Base-by-base conservation (phyloP, 2,113 vertebrate genomes). In the Speoplatyrhinus poulsoni region DNA sequence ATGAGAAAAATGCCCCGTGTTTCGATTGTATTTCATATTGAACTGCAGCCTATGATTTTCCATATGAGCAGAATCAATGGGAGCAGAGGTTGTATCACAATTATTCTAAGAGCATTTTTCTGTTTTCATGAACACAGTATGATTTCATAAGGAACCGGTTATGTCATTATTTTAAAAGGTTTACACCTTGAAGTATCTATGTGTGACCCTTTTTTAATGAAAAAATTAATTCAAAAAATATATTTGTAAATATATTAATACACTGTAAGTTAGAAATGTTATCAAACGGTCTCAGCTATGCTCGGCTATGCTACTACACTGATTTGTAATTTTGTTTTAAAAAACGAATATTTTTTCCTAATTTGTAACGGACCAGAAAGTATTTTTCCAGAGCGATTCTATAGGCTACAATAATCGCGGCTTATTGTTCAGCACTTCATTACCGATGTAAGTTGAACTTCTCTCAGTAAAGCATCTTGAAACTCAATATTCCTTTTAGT, bases 401-500 rank as follows among this genome's bases (percentile, higher is more conserved):
- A 26, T 3, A 26, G 26, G 26, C 26, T 83, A 87, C 77, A 87
- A 88, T 88, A 86, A 88, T 85, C 77, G 80, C 69, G 70, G 7
- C 47, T 60, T 58, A 57, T 50, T 46, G 62, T 53, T 72, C 48
- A 65, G 1, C 75, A 80, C 82, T 88, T 87, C 73, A 78, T 86
- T 82, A 73, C 83, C 70, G 55, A 76, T 87, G 87, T 88, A 89
- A 90, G 76, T 69, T 68, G 81, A 90, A 83, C 88, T 76, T 77
- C 71, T 79, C 70, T 32, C 73, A 80, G 80, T 81, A 79, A 56
- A 53, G 48, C 41, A 36, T 36, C 32, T 69, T 88, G 87, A 88
- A 91, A 92, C 86, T 76, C 77, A 85, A 91, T 88, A 79, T 85
- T 88, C 89, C 87, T 89, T 89, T 87, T 85, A 83, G 83, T 84